Conservation (phyloP, 2,888 invertebrate genomes). For the Agrypnus murinus region DNA sequence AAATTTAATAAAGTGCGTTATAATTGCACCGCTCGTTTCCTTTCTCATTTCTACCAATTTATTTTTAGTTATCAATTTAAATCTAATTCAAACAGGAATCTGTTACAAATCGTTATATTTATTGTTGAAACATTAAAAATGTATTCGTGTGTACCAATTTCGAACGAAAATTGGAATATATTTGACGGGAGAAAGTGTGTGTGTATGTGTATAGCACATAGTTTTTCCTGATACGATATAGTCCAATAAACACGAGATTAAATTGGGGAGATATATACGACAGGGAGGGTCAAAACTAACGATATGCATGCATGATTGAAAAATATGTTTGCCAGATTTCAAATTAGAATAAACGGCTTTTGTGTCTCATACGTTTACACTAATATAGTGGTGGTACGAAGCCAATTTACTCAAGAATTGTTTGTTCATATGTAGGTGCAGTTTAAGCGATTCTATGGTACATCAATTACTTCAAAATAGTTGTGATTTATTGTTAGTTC, state of each 20-base stretch:
- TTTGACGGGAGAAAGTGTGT: constrained; percentile 17
- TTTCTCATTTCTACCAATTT: constrained; percentile 14
- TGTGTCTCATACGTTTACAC: constrained; percentile 24
- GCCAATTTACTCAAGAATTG: constrained; percentile 32
- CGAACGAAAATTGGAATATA: constrained; percentile 38
- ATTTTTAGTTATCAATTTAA: constrained; percentile 14
- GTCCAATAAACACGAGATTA: constrained; percentile 43
- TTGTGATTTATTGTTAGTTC: no score
- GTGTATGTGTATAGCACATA: constrained; percentile 1
- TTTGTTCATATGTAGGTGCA: background rate
- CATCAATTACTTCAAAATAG: no score
- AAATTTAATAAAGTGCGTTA: constrained; percentile 50
- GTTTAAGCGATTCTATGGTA: no score
- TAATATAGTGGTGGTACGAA: constrained; percentile 12
- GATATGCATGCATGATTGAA: constrained; percentile 47
- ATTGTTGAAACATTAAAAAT: no score
- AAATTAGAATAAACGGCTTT: constrained; percentile 43
- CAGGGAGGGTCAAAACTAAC: constrained; percentile 45
- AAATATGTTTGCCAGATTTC: constrained; percentile 47
- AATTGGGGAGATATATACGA: constrained; percentile 39
- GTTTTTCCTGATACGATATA: constrained; percentile 32
- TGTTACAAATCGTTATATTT: constrained; percentile 2
- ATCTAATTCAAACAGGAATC: constrained; percentile 28
- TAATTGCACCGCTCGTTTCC: constrained; percentile 44
- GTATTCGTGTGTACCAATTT: constrained; percentile 9